Base-by-base conservation (phyloP, 2,797 vertebrate genomes). In the Phrynocephalus vlangalii region DNA sequence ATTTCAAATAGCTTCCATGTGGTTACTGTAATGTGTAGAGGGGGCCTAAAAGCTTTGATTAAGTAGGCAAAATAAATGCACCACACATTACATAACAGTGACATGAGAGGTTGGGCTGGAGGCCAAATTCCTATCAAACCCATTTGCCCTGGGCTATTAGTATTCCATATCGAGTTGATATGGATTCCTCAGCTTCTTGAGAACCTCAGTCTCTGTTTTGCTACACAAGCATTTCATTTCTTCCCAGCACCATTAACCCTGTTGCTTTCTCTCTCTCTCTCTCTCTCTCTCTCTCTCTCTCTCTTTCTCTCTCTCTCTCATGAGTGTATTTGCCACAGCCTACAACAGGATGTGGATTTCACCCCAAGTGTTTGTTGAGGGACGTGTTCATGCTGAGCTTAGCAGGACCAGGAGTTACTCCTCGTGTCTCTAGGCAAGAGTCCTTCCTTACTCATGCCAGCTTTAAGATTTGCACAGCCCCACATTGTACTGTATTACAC, bases 1-100 rank as follows among this genome's bases (percentile, higher is more conserved):
- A 38, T 88, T 88, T 84, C 22, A 73, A 84, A 84, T 84, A 60
- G 52, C 16, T 88, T 84, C 82, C 76, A 81, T 73, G 77, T 84
- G 77, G 70, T 73, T 63, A 66, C 48, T 52, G 22, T 63, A 60
- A 84, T 67, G 28, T 50, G 20, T 84, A 78, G 77, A 73, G 6
- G 33, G 52, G 66, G 52, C 77, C 56, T 63, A 13, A 80, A 88
- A 70, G 56, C 78, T 88, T 80, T 88, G 70, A 84, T 88, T 84
- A 84, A 11, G 20, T 84, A 67, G n/a, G 52, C 52, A 38, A 88
- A 84, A 84, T 66, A 84, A 88, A 75, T 75, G 70, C 77, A 84
- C 8, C 48, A 60, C 77, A 68, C 67, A 73, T 84, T 88, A 20
- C 56, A 66, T 63, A 33, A 26, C 22, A 50, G 26, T 26, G 30